Conservation (phyloP, 2,888 invertebrate species). For the Pristionchus exspectatus region DNA sequence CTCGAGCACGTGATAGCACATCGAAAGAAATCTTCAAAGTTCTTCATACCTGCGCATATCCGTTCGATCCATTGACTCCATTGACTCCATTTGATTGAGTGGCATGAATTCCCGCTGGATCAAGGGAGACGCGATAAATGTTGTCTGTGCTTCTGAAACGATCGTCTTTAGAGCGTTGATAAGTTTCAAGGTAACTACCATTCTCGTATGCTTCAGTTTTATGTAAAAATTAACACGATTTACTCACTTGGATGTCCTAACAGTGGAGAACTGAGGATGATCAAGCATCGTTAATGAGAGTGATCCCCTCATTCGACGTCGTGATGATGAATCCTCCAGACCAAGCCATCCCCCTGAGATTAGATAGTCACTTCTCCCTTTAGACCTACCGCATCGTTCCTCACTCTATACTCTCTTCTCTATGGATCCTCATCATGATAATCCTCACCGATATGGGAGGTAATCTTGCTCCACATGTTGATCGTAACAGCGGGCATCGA, state of each 20-base stretch:
- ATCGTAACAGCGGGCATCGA: slow-evolving; percentile 34
- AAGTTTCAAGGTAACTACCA: neutral
- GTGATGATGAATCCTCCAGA: slow-evolving; percentile 65
- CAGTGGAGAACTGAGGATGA: slow-evolving; percentile 64
- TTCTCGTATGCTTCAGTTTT: neutral
- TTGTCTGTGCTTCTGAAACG: slow-evolving; percentile 49
- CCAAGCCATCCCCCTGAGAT: slow-evolving; percentile 71
- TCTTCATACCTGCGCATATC: neutral
- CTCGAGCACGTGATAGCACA: neutral
- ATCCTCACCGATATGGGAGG: slow-evolving; percentile 73
- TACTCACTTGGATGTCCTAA: slow-evolving; percentile 43
- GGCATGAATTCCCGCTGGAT: slow-evolving; percentile 4
- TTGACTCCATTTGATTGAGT: neutral
- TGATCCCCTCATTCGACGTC: slow-evolving; percentile 70
- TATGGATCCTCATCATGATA: neutral
- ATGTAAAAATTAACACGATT: neutral
- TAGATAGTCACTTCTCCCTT: neutral
- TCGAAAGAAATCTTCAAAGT: too few species aligned
- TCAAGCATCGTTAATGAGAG: slow-evolving; percentile 73
- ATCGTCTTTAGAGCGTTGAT: neutral
- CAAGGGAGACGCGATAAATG: slow-evolving; percentile 32
- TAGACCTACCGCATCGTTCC: neutral
- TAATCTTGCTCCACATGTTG: slow-evolving; percentile 76
- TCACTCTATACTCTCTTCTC: neutral
- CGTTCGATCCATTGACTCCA: neutral